Base-by-base conservation (phyloP, 1,140 invertebrate genomes). In the Zaprionus taronus region DNA sequence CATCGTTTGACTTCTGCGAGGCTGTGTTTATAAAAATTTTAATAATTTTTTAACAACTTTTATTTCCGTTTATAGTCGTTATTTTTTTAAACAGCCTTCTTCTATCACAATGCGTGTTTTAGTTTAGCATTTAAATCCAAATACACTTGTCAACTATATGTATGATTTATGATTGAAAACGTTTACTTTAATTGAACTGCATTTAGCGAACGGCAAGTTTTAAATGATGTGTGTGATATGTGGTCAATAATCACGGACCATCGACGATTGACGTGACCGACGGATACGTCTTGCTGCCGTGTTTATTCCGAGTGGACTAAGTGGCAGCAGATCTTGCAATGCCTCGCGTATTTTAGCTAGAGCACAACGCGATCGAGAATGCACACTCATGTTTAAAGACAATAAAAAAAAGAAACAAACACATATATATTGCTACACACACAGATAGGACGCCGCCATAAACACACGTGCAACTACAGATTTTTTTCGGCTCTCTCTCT, bases 271-370 rank as follows among this genome's bases (percentile, higher is more conserved):
- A 73, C 38, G 60, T 14, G 26, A 28, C 24, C 17, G 11, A 12
- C 53, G 36, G 28, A 57, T 26, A 38, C 66, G 83, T 86, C 80
- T 80, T 83, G 51, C 66, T 81, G 63, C 61, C 65, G 51, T 78
- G 70, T 83, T 78, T 80, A 72, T 74, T 78, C 56, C 76, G 69
- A 71, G 62, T 65, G 67, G 68, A 89, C 83, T 89, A 80, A 89
- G 70, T 61, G 62, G 62, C 70, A 65, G 65, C 81, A 77, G 68
- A 69, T 83, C 76, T 80, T 77, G 65, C 79, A 87, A 78, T 83
- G 83, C 70, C 79, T 87, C 71, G 67, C 64, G 75, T 79, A 63
- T 53, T 73, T 80, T 75, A 81, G 79, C 79, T 83, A 75, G 79
- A 87, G 80, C 84, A 89, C 47, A 51, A 22, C 47, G 17, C 47